Evolutionary conservation across 2,113 vertebrate species (phyloP).

Genomic region (Myocastor coypus): DNA sequence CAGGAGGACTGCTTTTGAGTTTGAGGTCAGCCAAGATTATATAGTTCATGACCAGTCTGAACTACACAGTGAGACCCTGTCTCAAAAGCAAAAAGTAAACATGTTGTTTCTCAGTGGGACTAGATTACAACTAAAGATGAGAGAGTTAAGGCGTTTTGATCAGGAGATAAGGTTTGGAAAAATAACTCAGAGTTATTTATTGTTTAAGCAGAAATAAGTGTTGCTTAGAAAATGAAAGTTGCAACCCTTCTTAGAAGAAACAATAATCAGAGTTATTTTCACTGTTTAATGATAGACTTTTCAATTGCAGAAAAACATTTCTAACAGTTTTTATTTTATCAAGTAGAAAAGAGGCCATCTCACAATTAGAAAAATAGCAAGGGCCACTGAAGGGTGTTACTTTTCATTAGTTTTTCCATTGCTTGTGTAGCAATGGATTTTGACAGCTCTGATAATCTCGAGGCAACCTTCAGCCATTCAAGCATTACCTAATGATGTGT

Average conservation of each 20-base stretch:
- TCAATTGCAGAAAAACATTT: not conserved
- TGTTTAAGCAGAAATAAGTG: too few species aligned
- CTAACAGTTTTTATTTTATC: not conserved
- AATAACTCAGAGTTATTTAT: slow-evolving; percentile 57
- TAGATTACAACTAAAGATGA: slow-evolving; percentile 31
- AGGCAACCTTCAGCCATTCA: slow-evolving; percentile 50
- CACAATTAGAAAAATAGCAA: slow-evolving; percentile 38
- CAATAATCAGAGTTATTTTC: slow-evolving; percentile 54
- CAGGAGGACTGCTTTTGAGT: not conserved
- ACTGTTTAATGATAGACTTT: not conserved
- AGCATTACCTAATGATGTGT: slow-evolving; percentile 40
- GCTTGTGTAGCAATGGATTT: slow-evolving; percentile 65
- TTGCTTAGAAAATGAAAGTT: slow-evolving; percentile 28
- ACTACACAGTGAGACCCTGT: not conserved
- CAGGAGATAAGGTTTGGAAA: slow-evolving; percentile 40
- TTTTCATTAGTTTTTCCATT: slow-evolving; percentile 55
- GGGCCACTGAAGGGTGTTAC: not conserved
- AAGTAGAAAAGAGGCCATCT: slow-evolving; percentile 7
- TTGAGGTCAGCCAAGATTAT: not conserved
- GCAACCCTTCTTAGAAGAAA: slow-evolving; percentile 30
- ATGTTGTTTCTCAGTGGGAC: not conserved
- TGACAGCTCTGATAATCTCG: slow-evolving; percentile 68
- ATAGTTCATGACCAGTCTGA: not conserved
- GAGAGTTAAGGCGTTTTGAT: slow-evolving; percentile 39
- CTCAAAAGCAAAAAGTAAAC: slow-evolving; percentile 1